Evolutionary conservation across 2,888 invertebrate species (phyloP).

Genomic region (Drosophila borborema): DNA sequence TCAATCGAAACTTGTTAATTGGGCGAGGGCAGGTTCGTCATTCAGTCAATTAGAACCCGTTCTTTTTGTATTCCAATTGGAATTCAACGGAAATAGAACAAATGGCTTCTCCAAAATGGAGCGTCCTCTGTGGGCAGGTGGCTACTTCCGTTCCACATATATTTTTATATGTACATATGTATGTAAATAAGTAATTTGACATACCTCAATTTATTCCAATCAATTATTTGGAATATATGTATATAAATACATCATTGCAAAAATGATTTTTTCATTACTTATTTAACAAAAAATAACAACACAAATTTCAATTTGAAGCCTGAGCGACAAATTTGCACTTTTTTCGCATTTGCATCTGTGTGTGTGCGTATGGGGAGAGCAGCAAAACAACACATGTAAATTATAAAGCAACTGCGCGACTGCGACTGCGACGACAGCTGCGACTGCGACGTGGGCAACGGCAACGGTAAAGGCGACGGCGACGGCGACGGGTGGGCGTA

Average conservation of each 20-base stretch:
- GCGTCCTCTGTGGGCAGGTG: conserved; percentile 62
- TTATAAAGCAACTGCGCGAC: conserved; percentile 40
- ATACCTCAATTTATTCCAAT: conserved; percentile 37
- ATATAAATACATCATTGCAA: conserved; percentile 16
- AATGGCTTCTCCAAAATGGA: conserved; percentile 57
- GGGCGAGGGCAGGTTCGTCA: conserved; percentile 66
- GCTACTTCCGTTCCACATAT: conserved; percentile 46
- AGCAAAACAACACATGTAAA: conserved; percentile 64
- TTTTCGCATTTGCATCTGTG: conserved; percentile 16
- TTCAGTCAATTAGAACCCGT: conserved; percentile 76
- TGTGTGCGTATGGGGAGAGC: conserved; percentile 35
- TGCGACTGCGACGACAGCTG: conserved; percentile 24
- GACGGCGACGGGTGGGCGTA: conserved; percentile 52
- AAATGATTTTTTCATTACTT: conserved; percentile 35
- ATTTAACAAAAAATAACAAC: not conserved
- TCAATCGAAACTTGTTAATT: conserved; percentile 79
- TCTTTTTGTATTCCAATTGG: conserved; percentile 63
- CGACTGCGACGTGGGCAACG: conserved; percentile 26
- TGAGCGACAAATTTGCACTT: conserved; percentile 43
- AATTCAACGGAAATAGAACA: conserved; percentile 63
- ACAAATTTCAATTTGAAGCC: conserved; percentile 40
- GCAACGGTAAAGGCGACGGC: conserved; percentile 13
- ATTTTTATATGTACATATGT: conserved; percentile 24
- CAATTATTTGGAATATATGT: conserved; percentile 36
- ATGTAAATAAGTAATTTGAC: conserved; percentile 35